Evolutionary conservation across 2,797 vertebrate species (phyloP), one percentile per base, ranked within the genome.

Genomic region (Pangasius krempfi): DNA sequence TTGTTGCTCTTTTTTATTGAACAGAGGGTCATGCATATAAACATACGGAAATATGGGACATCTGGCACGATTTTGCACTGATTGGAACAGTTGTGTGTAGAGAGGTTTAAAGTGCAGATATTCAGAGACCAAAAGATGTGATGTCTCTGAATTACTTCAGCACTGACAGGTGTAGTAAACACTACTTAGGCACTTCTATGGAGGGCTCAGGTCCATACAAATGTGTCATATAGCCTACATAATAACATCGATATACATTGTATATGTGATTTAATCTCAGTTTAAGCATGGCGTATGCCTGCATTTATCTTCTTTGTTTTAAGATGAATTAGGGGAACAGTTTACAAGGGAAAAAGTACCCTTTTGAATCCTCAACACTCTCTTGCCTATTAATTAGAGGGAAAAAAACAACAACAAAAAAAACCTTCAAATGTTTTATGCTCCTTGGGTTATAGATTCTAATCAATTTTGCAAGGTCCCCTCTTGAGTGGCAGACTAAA

Each of bases 381-480:
- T 86, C 86, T 89, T 88, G 93, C 90, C 90, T 94, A 94, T 93
- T 95, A 95, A 95, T 96, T 93, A 94, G 90, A 90, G 91, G 37
- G 0, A 44, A 7, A 44, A 44, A 44, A 7, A 44, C 84, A 87
- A 54, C 9, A 85, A 91, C 89, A 88, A 91, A 85, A 91, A 90
- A 88, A 91, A 88, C 81, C 60, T 76, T 87, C 85, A 91, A 87
- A 89, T 90, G 86, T 47, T 27, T 81, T 50, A 84, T 88, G 64
- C 91, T 91, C 90, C 92, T 93, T 94, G 92, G 89, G 70, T 92
- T 86, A 44, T 85, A 89, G 91, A 94, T 93, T 92, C 86, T 40
- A 88, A 94, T 92, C 91, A 79, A 87, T 47, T 86, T 84, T 83
- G 78, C 81, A 84, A 86, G 66, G 89, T 83, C 88, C 90, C 88